A percentile compares a stretch with the other conserved stretches of the same genome.
phyloP scores from a whole-genome alignment of 2,797 vertebrate species.

The Phrynocephalus forsythii region DNA sequence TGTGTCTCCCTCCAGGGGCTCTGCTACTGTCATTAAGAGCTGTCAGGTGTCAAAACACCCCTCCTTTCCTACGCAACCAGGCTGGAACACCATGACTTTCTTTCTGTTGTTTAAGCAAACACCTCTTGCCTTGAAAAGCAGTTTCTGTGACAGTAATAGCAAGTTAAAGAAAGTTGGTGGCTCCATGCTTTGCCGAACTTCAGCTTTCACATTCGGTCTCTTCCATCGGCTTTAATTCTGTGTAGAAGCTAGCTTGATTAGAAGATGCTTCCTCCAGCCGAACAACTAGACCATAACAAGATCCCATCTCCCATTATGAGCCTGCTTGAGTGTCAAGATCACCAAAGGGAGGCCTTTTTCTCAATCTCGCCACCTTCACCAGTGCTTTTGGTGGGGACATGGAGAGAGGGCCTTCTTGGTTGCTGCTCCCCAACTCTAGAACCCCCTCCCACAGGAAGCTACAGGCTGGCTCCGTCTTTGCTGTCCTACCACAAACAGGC shows the following conservation, averaged over 20 bases:
- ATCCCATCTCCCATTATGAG: too few relatives aligned
- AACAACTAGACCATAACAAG: too few relatives aligned
- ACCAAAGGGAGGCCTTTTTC: too few relatives aligned
- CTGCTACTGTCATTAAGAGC: neutral
- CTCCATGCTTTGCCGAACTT: neutral
- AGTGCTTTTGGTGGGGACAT: too few relatives aligned
- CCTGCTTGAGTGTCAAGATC: too few relatives aligned
- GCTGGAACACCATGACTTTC: neutral
- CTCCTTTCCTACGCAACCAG: neutral
- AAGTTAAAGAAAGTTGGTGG: neutral
- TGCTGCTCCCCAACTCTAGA: too few relatives aligned
- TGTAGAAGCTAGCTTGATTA: neutral
- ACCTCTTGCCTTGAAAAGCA: neutral
- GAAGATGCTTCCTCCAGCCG: neutral
- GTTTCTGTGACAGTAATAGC: neutral
- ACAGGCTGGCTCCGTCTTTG: too few relatives aligned
- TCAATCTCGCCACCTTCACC: too few relatives aligned
- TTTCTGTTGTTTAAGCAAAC: neutral
- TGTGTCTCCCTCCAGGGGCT: too few relatives aligned
- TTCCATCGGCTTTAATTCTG: neutral
- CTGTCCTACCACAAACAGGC: too few relatives aligned
- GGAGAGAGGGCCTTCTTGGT: too few relatives aligned
- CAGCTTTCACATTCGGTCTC: neutral
- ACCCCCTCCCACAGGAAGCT: too few relatives aligned
- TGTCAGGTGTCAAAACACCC: neutral